phyloP scores from a whole-genome alignment of 1,140 invertebrate genomes.

The Psilanteris sp. region DNA sequence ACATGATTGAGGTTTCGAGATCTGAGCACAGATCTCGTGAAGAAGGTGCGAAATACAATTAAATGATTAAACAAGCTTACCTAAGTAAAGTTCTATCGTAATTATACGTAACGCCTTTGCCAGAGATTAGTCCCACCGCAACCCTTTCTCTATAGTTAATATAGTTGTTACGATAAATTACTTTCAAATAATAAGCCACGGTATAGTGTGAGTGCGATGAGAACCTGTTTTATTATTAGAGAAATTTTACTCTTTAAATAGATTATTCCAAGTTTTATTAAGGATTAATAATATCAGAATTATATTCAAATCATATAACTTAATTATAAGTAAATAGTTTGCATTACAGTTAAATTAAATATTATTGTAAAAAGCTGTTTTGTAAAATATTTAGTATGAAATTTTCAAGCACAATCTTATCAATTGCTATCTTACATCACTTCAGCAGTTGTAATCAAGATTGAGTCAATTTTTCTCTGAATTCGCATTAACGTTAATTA shows the following conservation, averaged over 20 bases:
- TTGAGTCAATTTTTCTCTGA: no score
- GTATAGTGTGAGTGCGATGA: neutral
- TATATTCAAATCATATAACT: no score
- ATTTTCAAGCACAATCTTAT: no score
- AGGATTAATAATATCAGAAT: no score
- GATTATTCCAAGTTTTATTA: neutral
- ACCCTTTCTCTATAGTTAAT: constrained; percentile 46
- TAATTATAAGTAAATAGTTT: no score
- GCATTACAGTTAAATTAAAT: no score
- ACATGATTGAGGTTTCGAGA: neutral
- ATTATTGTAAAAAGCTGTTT: no score
- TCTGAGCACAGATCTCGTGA: neutral
- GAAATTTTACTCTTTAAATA: neutral
- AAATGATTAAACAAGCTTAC: constrained; percentile 47
- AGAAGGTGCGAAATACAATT: constrained; percentile 38
- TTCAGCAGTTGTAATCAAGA: no score
- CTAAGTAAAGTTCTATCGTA: constrained; percentile 32
- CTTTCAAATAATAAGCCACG: constrained; percentile 37
- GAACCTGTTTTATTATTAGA: constrained; percentile 3
- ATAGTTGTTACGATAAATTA: constrained; percentile 48
- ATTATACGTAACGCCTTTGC: constrained; percentile 30
- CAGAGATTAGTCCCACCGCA: constrained; percentile 44
- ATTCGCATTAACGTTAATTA: no score
- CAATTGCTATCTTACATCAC: no score
- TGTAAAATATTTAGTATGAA: no score